phyloP scores from a whole-genome alignment of 1,140 invertebrate species.

The Drosophila fuyamai region DNA sequence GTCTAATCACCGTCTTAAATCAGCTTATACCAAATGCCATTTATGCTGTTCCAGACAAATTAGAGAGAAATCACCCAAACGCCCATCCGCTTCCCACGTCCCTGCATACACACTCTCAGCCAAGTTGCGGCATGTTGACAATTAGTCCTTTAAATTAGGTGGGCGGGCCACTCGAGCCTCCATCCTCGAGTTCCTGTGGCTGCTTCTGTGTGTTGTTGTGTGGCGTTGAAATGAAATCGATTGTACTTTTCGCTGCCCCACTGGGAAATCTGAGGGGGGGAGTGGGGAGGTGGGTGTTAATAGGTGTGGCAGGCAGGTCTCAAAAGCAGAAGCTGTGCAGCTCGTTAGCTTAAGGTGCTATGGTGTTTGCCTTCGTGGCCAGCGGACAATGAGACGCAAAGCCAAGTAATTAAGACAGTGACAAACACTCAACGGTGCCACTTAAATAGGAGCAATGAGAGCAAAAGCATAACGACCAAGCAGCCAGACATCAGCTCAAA shows the following conservation, averaged over 20 bases:
- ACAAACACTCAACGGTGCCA: constrained; percentile 40
- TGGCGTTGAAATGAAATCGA: constrained; percentile 46
- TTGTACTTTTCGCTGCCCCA: constrained; percentile 58
- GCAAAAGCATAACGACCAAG: not conserved
- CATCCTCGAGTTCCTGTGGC: constrained; percentile 14
- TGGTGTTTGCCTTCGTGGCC: constrained; percentile 40
- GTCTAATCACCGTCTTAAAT: constrained; percentile 1
- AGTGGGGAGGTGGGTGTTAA: not conserved
- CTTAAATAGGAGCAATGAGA: constrained; percentile 17
- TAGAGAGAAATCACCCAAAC: not conserved
- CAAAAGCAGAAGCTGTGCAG: constrained; percentile 15
- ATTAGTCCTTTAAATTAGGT: constrained; percentile 75
- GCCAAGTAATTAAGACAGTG: constrained; percentile 59
- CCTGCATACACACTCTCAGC: not conserved
- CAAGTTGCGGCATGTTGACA: constrained; percentile 57
- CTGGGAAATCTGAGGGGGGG: not conserved
- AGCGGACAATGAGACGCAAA: constrained; percentile 28
- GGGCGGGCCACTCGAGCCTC: constrained; percentile 21
- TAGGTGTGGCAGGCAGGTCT: not conserved
- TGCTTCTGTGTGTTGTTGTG: constrained; percentile 9
- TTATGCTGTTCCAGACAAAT: constrained; percentile 19
- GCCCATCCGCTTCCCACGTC: not conserved
- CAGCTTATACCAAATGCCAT: constrained; percentile 16
- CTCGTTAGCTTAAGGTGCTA: constrained; percentile 62
- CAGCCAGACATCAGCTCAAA: constrained; percentile 11